Evolutionary conservation across 2,888 invertebrate genomes (phyloP).

Genomic region (Rutpela maculata): DNA sequence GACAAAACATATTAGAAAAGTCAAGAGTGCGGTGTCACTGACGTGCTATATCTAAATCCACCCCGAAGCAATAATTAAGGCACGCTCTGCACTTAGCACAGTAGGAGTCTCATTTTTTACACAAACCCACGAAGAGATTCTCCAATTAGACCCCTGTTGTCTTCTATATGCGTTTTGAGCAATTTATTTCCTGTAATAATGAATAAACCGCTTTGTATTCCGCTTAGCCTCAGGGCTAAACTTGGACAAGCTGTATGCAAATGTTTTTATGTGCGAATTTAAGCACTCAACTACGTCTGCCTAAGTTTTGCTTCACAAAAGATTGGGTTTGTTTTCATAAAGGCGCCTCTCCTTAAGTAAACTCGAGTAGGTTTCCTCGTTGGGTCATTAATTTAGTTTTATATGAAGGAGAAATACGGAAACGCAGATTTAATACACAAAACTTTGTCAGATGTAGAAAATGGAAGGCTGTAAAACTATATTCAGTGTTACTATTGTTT

Average conservation of each 20-base stretch:
- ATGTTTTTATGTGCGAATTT: conserved; percentile 27
- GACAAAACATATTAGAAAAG: conserved; percentile 8
- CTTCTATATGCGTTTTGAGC: conserved; percentile 61
- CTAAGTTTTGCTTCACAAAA: not conserved
- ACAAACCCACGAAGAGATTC: conserved; percentile 44
- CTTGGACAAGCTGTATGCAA: conserved; percentile 44
- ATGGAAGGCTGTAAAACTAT: too few relatives aligned
- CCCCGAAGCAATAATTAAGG: conserved; percentile 58
- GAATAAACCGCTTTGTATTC: conserved; percentile 53
- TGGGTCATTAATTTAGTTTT: not conserved
- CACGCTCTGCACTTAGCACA: conserved; percentile 42
- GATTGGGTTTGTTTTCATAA: conserved; percentile 34
- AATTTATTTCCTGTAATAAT: conserved; percentile 51
- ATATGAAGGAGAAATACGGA: not conserved
- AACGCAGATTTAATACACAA: not conserved
- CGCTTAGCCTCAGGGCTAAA: conserved; percentile 46
- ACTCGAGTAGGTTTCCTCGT: not conserved
- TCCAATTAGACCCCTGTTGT: conserved; percentile 60
- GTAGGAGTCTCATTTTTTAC: conserved; percentile 43
- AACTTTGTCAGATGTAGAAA: not conserved
- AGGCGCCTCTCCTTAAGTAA: not conserved
- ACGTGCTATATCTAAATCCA: conserved; percentile 27
- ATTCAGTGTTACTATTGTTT: too few relatives aligned
- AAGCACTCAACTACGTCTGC: conserved; percentile 27
- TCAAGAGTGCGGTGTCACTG: conserved; percentile 22